Evolutionary conservation across 2,113 vertebrate genomes (phyloP).

Genomic region (Toxotes chatareus): DNA sequence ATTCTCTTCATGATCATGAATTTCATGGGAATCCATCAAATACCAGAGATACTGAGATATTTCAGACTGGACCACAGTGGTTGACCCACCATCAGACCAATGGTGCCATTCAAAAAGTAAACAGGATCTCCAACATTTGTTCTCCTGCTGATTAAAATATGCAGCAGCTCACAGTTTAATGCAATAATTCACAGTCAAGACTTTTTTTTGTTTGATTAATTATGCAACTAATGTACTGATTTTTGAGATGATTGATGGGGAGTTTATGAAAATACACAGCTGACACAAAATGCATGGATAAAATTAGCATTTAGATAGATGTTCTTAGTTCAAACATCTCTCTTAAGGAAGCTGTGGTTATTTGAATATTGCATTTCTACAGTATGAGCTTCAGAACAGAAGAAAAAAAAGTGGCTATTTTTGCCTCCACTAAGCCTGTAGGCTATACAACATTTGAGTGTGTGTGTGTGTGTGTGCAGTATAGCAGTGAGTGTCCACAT

Average conservation of each 20-base stretch:
- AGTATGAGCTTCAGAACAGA: not conserved
- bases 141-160: not conserved
- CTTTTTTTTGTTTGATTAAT: conserved; percentile 7
- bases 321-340: conserved; percentile 18
- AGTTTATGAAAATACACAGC: not conserved
- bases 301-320: conserved; percentile 54
- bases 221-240: conserved; percentile 10
- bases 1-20: not conserved
- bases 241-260: conserved; percentile 3
- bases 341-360: not conserved
- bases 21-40: too few species aligned
- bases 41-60: not conserved
- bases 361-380: conserved; percentile 23
- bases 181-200: not conserved
- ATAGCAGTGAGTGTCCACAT: not conserved
- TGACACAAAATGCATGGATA: not conserved
- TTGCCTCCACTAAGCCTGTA: not conserved
- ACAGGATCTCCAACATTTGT: not conserved
- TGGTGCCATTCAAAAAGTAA: not conserved
- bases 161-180: conserved; percentile 3
- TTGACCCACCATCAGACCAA: not conserved
- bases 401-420: not conserved
- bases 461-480: not conserved
- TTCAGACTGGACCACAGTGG: too few species aligned
- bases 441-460: not conserved